Conservation (phyloP, 1,140 invertebrate species). For the Drosophila novamexicana region DNA sequence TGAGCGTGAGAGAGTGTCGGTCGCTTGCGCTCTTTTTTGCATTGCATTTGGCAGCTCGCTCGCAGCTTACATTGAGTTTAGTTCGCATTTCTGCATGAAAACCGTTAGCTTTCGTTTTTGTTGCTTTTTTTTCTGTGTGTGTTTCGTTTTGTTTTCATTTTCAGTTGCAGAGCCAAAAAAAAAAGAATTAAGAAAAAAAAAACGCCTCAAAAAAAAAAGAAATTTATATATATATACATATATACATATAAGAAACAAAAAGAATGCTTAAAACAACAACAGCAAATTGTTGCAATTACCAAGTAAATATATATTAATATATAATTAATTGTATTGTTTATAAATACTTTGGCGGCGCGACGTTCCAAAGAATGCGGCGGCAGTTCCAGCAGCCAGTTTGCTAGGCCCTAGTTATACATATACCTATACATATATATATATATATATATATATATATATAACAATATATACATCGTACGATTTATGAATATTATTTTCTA, state of each 20-base stretch:
- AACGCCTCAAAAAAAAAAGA: constrained; percentile 2
- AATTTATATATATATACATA: background rate
- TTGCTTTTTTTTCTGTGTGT: background rate
- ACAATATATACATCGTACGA: constrained; percentile 4
- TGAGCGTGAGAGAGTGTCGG: background rate
- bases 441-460: constrained; percentile 16
- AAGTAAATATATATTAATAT: constrained; percentile 27
- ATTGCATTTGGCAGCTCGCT: constrained; percentile 34
- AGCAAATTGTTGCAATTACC: constrained; percentile 30
- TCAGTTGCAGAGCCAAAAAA: constrained; percentile 44
- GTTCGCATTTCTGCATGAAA: constrained; percentile 31
- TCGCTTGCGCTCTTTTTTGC: background rate
- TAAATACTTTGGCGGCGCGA: constrained; percentile 36
- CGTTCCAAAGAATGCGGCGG: constrained; percentile 48
- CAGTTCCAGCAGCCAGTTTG: constrained; percentile 22
- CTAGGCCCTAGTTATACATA: constrained; percentile 31
- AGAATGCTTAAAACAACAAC: background rate
- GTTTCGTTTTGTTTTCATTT: constrained; percentile 24
- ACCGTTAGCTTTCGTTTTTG: constrained; percentile 35
- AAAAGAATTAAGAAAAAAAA: constrained; percentile 3
- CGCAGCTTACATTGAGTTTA: constrained; percentile 45
- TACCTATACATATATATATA: constrained; percentile 5
- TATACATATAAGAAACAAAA: background rate
- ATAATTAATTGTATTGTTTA: constrained; percentile 53
- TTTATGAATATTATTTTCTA: constrained; percentile 13